Conservation (phyloP, 2,888 invertebrate species). For the Idaea biselata region DNA sequence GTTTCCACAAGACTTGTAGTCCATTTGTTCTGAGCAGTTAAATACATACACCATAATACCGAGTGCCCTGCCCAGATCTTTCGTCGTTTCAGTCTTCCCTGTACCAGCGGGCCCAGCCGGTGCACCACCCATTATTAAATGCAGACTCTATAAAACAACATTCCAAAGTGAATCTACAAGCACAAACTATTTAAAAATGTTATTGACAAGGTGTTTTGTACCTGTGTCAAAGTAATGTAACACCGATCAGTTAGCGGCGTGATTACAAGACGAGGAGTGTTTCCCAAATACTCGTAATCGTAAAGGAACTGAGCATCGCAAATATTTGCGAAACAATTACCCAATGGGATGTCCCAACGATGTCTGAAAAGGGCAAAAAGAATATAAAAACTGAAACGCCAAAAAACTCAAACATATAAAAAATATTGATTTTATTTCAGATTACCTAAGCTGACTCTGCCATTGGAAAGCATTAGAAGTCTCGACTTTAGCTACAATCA, state of each 20-base stretch:
- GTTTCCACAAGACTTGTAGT: conserved; percentile 96
- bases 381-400: not conserved
- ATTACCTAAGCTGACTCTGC: conserved; percentile 91
- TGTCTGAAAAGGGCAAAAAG: conserved; percentile 58
- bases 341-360: conserved; percentile 90
- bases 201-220: conserved; percentile 33
- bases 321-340: conserved; percentile 95
- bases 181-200: not conserved
- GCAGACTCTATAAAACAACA: conserved; percentile 83
- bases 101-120: conserved; percentile 98
- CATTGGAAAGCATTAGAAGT: conserved; percentile 90
- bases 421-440: not conserved
- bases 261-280: conserved; percentile 95
- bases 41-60: conserved; percentile 99
- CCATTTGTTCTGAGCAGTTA: conserved; percentile 98
- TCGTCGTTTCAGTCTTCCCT: conserved; percentile 98
- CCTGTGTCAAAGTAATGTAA: conserved; percentile 96
- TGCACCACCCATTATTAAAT: conserved; percentile 97
- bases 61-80: conserved; percentile 95
- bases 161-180: not conserved
- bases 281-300: conserved; percentile 96
- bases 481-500: conserved; percentile 91
- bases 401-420: not conserved
- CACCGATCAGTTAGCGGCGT: conserved; percentile 97
- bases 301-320: conserved; percentile 96